Evolutionary conservation across 2,888 invertebrate genomes (phyloP).

Genomic region (Resseliella maxima): DNA sequence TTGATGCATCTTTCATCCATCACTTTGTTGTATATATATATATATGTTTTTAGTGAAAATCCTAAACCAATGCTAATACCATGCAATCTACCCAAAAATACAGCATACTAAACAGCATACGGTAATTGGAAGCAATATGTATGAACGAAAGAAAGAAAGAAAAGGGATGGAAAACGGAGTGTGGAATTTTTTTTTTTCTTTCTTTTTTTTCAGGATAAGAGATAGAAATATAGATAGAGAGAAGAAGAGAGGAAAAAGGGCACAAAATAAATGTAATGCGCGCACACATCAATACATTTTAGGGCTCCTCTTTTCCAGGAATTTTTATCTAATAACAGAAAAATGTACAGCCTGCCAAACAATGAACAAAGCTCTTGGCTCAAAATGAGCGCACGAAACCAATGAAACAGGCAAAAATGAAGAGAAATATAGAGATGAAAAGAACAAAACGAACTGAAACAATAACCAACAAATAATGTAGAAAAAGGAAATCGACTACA

Average conservation of each 20-base stretch:
- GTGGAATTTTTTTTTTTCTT: neutral
- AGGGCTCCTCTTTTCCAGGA: neutral
- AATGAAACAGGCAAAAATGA: neutral
- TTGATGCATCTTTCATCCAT: neutral
- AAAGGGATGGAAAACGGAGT: neutral
- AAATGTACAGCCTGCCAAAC: neutral
- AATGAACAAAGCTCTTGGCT: neutral
- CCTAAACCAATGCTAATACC: neutral
- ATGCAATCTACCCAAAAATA: neutral
- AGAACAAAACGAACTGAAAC: neutral
- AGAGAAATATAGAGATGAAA: neutral
- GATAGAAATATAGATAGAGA: too few species aligned
- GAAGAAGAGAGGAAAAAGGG: neutral
- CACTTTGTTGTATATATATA: too few species aligned
- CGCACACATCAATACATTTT: neutral
- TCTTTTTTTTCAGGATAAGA: too few species aligned
- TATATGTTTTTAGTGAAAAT: neutral
- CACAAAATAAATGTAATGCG: neutral
- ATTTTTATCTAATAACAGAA: neutral
- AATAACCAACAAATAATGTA: slow-evolving; percentile 12
- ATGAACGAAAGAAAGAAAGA: neutral
- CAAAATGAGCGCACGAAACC: neutral
- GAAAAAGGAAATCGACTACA: neutral
- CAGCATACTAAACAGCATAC: neutral
- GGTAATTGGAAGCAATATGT: too few species aligned